Evolutionary conservation across 2,888 invertebrate genomes (phyloP).

Genomic region (Sisyra terminalis): DNA sequence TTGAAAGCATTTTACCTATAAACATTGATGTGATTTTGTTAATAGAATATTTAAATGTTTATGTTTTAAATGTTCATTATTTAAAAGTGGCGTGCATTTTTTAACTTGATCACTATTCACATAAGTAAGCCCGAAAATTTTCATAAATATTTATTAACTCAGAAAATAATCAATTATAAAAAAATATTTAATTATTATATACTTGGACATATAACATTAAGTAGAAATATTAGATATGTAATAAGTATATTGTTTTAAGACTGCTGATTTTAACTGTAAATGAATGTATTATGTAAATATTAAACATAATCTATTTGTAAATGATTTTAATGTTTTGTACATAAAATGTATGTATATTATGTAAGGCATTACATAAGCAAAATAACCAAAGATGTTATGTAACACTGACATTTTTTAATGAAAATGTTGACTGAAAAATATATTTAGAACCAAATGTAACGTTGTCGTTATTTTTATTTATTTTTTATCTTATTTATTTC

Average conservation of each 20-base stretch:
- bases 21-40: too few relatives aligned
- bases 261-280: slow-evolving; percentile 5
- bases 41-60: too few relatives aligned
- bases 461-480: not conserved
- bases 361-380: too few relatives aligned
- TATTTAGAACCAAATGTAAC: not conserved
- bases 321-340: slow-evolving; percentile 7
- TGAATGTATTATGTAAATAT: slow-evolving; percentile 6
- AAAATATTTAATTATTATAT: too few relatives aligned
- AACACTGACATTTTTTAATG: slow-evolving; percentile 1
- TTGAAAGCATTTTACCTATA: too few relatives aligned
- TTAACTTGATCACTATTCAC: too few relatives aligned
- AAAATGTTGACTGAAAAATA: slow-evolving; percentile 7
- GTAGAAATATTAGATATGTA: not conserved
- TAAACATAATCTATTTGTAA: slow-evolving; percentile 2
- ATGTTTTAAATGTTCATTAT: too few relatives aligned
- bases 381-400: not conserved
- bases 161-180: too few relatives aligned
- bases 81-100: too few relatives aligned
- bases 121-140: too few relatives aligned
- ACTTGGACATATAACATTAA: too few relatives aligned
- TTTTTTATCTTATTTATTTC: not conserved
- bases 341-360: not conserved
- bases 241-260: slow-evolving; percentile 1
- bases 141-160: too few relatives aligned